A percentile compares a stretch with the other conserved stretches of the same genome.
phyloP scores from a whole-genome alignment of 2,797 vertebrate species.

The Huso huso region DNA sequence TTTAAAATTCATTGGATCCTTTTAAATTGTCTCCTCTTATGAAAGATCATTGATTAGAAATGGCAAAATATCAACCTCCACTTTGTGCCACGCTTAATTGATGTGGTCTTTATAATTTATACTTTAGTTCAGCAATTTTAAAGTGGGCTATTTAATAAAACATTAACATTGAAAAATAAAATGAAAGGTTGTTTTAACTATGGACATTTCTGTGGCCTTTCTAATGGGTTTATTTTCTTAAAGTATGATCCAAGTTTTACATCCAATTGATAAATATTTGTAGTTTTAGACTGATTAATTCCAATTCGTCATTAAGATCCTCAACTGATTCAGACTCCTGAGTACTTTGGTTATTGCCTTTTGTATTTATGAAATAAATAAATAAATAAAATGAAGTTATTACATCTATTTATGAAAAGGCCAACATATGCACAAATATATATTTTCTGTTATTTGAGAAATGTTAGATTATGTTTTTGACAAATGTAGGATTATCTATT shows the following conservation, averaged over 20 bases:
- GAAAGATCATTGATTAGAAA: slow-evolving; percentile 27
- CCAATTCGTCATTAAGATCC: too few relatives aligned
- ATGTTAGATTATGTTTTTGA: too few relatives aligned
- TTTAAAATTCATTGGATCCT: slow-evolving; percentile 8
- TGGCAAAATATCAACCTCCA: slow-evolving; percentile 22
- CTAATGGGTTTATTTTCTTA: slow-evolving; percentile 44
- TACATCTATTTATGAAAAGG: too few relatives aligned
- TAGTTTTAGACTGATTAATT: slow-evolving; percentile 21
- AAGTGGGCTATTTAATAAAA: slow-evolving; percentile 27
- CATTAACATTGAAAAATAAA: slow-evolving; percentile 19
- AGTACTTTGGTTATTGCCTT: too few relatives aligned
- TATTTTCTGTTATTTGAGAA: too few relatives aligned
- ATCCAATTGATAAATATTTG: slow-evolving; percentile 52
- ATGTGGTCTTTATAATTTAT: slow-evolving; percentile 39
- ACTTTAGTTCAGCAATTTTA: slow-evolving; percentile 28
- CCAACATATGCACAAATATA: too few relatives aligned
- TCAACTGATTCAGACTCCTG: too few relatives aligned
- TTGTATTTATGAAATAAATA: too few relatives aligned
- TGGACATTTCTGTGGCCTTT: slow-evolving; percentile 50
- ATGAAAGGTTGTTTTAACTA: slow-evolving; percentile 26
- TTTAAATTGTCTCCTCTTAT: neutral
- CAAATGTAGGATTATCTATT: too few relatives aligned
- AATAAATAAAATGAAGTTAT: too few relatives aligned
- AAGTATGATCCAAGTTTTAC: slow-evolving; percentile 34
- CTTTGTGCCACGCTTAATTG: slow-evolving; percentile 26